Conservation (phyloP, 1,140 invertebrate genomes). For the Ceratina japonica region DNA sequence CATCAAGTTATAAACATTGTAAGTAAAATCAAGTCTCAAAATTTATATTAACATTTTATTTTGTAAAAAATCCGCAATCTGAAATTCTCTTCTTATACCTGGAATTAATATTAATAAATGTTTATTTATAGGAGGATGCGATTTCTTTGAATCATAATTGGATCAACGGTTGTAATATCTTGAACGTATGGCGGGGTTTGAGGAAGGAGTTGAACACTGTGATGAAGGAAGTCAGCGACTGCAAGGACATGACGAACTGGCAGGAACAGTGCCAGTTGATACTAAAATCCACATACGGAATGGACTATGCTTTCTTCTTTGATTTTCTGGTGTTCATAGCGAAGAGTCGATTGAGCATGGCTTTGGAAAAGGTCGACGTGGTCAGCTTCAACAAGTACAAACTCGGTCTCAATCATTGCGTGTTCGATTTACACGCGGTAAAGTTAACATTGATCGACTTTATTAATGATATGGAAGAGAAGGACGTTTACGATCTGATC, state of each 20-base stretch:
- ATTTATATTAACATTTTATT: too few species aligned
- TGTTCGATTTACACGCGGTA: slow-evolving; percentile 76
- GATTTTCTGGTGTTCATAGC: slow-evolving; percentile 85
- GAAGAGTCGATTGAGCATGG: slow-evolving; percentile 76
- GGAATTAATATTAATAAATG: not conserved
- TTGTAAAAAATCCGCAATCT: too few species aligned
- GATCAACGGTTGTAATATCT: slow-evolving; percentile 95
- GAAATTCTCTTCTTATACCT: too few species aligned
- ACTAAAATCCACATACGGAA: slow-evolving; percentile 89
- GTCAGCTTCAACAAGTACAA: slow-evolving; percentile 67
- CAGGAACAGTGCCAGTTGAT: slow-evolving; percentile 88
- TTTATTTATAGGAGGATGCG: slow-evolving; percentile 86
- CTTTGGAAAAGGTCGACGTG: slow-evolving; percentile 62
- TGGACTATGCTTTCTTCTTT: slow-evolving; percentile 88
- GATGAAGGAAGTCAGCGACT: slow-evolving; percentile 89
- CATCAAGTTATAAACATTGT: slow-evolving; percentile 97
- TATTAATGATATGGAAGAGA: slow-evolving; percentile 68
- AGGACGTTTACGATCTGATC: slow-evolving; percentile 66
- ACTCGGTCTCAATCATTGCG: slow-evolving; percentile 75
- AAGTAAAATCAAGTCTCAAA: slow-evolving; percentile 57
- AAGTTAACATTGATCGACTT: slow-evolving; percentile 69
- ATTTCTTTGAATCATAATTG: slow-evolving; percentile 99
- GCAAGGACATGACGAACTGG: slow-evolving; percentile 86
- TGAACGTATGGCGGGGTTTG: slow-evolving; percentile 86
- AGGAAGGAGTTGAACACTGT: slow-evolving; percentile 84